A percentile compares a stretch with the other conserved stretches of the same genome.
These are phyloP conservation scores for Clarias pachynema DNA, from an alignment of 2,797 vertebrate species.

Conservation along the genomic window DNA sequence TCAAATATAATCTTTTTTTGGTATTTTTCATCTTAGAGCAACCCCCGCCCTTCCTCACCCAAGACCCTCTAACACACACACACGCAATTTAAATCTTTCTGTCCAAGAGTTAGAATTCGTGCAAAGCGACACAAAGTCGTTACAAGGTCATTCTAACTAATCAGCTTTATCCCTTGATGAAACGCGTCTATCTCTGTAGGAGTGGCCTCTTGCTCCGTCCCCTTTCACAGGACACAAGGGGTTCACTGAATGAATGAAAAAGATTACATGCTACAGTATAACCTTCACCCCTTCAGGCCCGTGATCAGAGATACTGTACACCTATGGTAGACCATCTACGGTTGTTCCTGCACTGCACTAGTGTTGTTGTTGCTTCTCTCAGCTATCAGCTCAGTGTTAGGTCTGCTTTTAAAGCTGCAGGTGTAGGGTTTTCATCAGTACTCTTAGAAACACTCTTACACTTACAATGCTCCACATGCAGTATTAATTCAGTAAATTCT, in stretches of 20 bases:
- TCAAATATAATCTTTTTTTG: neutral
- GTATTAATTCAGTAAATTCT: constrained; percentile 20
- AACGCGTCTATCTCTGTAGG: neutral
- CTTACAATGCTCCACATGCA: constrained; percentile 3
- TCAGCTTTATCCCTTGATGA: neutral
- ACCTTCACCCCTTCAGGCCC: neutral
- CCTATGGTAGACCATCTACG: neutral
- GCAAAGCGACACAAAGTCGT: neutral
- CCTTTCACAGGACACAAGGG: neutral
- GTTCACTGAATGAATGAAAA: neutral
- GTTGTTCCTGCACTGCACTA: neutral
- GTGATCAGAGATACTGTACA: neutral
- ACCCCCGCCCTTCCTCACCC: neutral
- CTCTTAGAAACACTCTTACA: neutral
- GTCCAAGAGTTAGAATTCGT: neutral
- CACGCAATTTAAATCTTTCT: neutral
- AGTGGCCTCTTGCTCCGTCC: neutral
- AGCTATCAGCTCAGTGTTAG: neutral
- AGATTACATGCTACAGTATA: neutral
- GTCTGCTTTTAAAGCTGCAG: constrained; percentile 1
- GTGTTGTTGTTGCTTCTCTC: neutral
- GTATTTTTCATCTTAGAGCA: neutral
- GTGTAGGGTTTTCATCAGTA: constrained; percentile 12
- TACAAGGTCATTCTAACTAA: neutral
- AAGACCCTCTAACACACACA: neutral